Conservation (phyloP, 2,888 invertebrate species). For the Thelaira solivaga region DNA sequence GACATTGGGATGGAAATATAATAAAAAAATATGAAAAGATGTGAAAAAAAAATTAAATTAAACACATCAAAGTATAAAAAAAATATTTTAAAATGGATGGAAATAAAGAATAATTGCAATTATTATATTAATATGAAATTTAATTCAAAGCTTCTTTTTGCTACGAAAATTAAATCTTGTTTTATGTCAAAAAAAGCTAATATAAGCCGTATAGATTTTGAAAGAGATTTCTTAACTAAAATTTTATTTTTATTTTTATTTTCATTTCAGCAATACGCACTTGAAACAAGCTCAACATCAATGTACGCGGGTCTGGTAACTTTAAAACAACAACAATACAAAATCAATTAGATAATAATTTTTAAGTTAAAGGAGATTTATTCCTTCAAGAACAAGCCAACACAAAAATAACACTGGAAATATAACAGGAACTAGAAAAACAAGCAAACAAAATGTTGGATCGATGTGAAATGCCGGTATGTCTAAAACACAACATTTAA, state of each 20-base stretch:
- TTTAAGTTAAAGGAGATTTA: neutral
- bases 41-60: no score
- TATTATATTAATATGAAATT: no score
- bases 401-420: slow-evolving; percentile 36
- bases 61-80: no score
- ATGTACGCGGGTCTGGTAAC: slow-evolving; percentile 69
- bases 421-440: slow-evolving; percentile 39
- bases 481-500: slow-evolving; percentile 55
- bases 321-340: slow-evolving; percentile 48
- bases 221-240: neutral
- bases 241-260: neutral
- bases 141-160: no score
- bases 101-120: no score
- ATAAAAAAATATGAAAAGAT: no score
- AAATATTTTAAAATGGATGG: no score
- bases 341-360: slow-evolving; percentile 22
- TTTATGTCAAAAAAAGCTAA: no score
- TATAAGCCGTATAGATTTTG: no score
- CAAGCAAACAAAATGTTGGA: slow-evolving; percentile 70
- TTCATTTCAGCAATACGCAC: slow-evolving; percentile 67
- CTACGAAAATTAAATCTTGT: no score
- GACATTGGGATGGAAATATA: no score
- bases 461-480: slow-evolving; percentile 76
- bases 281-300: slow-evolving; percentile 64
- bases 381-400: neutral